Base-by-base conservation (phyloP, 2,113 vertebrate species). In the Oxyruncus cristatus region DNA sequence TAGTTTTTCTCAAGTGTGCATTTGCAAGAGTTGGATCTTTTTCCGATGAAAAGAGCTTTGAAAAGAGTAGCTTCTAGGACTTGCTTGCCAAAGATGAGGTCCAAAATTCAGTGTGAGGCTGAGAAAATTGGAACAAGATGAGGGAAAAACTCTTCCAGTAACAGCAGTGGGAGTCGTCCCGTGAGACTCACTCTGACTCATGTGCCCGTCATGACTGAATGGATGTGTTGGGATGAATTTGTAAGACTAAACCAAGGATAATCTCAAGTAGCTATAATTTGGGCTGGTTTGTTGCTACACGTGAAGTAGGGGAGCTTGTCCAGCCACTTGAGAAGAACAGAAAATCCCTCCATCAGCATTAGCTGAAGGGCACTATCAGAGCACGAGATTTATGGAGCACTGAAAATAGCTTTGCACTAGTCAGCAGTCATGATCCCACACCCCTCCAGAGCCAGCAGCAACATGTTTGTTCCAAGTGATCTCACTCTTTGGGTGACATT, bases 361-460 rank as follows among this genome's bases (percentile, higher is more conserved):
- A 77, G 46, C 12, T 8, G 14, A 73, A 74, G 55, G 63, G 72
- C 42, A 21, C 16, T 55, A 78, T 92, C 59, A 46, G 72, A 85
- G 47, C 10, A 7, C 0, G 2, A 78, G 90, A 61, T 92, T 91
- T 86, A 49, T 88, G 52, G 72, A 90, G 65, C 44, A 20, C 90
- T 95, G 41, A 47, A 95, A 96, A 85, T 92, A 95, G 46, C 44
- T 92, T 75, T 88, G 68, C 52, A 41, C 15, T n/a, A 67, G 88
- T 95, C 95, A 96, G 92, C 95, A 61, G 8, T 88, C 39, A 30
- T 8, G 2, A 32, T 81, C 68, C 72, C 18, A 2, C 66, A 37
- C 35, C 22, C 33, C 6, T 71, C 32, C 41, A 52, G 47, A 95
- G 63, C 90, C 90, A 96, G 68, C 59, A 84, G 50, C 47, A 92